Conservation (phyloP, 2,113 vertebrate species). For the Equus quagga region DNA sequence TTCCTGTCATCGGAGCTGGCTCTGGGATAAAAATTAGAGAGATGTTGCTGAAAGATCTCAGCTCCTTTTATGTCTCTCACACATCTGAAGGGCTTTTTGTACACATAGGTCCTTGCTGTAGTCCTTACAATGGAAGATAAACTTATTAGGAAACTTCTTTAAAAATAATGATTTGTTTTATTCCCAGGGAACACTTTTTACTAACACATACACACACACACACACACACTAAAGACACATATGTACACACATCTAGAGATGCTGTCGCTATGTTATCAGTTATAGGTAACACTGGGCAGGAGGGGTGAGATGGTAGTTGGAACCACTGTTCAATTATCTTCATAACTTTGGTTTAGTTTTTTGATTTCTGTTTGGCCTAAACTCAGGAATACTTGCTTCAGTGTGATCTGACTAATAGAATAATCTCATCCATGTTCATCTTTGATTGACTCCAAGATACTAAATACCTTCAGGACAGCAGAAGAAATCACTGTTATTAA, state of each 20-base stretch:
- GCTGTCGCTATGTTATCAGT: neutral
- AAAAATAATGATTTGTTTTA: neutral
- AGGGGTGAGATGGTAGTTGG: neutral
- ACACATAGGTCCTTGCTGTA: neutral
- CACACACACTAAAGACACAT: neutral
- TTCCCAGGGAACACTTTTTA: neutral
- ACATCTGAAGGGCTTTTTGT: neutral
- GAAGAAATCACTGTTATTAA: neutral
- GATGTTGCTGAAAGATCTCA: neutral
- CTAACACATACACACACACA: neutral
- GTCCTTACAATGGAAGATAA: neutral
- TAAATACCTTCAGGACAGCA: constrained; percentile 90
- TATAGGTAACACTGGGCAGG: neutral
- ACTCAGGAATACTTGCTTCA: constrained; percentile 97
- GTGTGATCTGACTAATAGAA: constrained; percentile 95
- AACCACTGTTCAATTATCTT: neutral
- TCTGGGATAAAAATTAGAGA: neutral
- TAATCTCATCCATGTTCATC: constrained; percentile 94
- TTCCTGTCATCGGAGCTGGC: neutral
- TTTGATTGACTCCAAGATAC: constrained; percentile 95
- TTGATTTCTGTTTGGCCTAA: constrained; percentile 87
- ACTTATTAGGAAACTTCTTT: neutral
- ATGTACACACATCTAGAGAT: neutral
- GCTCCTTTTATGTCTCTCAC: neutral
- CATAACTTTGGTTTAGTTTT: neutral